phyloP scores from a whole-genome alignment of 2,113 vertebrate genomes.

The Junco hyemalis region DNA sequence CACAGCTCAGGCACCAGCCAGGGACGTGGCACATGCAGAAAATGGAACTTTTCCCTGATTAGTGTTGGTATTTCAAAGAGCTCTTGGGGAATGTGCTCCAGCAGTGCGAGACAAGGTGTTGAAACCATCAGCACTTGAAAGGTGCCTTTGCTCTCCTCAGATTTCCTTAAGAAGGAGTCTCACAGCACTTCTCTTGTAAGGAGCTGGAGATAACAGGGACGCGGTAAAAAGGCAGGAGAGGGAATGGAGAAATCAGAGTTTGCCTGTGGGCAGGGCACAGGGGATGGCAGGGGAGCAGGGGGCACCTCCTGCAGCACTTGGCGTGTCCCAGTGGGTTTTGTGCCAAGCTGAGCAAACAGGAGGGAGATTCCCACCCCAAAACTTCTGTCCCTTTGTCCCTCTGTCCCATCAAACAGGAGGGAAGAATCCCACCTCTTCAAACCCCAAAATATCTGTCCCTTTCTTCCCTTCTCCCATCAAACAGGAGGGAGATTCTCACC shows the following conservation, averaged over 20 bases:
- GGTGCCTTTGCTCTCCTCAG: background rate
- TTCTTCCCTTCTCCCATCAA: background rate
- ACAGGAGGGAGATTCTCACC: too few relatives aligned
- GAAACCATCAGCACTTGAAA: background rate
- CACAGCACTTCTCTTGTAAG: background rate
- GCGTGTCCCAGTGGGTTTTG: fast-evolving
- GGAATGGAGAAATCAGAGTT: background rate
- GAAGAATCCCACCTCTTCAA: too few relatives aligned
- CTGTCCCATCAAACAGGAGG: too few relatives aligned
- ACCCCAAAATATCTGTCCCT: too few relatives aligned
- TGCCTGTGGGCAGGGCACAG: background rate
- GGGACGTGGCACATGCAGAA: fast-evolving
- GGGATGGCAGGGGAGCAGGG: background rate
- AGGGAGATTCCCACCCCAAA: background rate
- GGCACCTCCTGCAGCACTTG: background rate
- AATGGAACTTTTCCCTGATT: background rate
- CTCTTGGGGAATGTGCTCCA: background rate
- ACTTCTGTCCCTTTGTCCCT: too few relatives aligned
- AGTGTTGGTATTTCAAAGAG: background rate
- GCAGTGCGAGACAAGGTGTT: background rate
- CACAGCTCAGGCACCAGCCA: background rate
- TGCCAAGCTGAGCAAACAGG: fast-evolving
- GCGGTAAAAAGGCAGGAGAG: background rate
- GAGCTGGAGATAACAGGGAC: background rate
- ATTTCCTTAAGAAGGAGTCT: background rate